Percentiles rank a stretch among this genome's conserved stretches.
phyloP scores from a whole-genome alignment of 2,113 vertebrate species.

The Zosterops japonicus region DNA sequence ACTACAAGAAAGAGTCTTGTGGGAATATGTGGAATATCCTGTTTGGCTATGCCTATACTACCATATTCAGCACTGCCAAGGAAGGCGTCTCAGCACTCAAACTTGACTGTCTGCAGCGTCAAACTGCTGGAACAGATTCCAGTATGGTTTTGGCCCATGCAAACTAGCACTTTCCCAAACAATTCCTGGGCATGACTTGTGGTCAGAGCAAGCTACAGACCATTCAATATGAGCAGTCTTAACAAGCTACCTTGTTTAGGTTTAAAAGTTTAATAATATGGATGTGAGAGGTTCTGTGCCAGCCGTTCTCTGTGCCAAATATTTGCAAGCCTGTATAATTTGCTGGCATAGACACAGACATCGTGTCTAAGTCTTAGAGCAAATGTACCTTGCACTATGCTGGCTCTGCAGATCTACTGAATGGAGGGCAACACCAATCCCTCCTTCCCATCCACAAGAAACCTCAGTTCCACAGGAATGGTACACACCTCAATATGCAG shows the following conservation, averaged over 20 bases:
- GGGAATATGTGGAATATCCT: constrained; percentile 47
- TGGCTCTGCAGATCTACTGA: not conserved
- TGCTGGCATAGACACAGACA: not conserved
- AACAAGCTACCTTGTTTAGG: constrained; percentile 9
- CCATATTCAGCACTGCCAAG: constrained; percentile 27
- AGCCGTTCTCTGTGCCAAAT: not conserved
- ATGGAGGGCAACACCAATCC: not conserved
- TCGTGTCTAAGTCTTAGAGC: not conserved
- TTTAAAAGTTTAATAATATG: constrained; percentile 39
- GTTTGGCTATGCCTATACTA: constrained; percentile 14
- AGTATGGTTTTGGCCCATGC: constrained; percentile 14
- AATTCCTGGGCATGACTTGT: constrained; percentile 32
- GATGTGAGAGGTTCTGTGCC: not conserved
- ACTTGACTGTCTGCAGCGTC: constrained; percentile 3
- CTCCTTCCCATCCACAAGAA: not conserved
- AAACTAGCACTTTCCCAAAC: constrained; percentile 38
- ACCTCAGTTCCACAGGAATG: not conserved
- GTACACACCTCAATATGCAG: not conserved
- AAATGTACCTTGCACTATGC: not conserved
- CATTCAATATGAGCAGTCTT: not conserved
- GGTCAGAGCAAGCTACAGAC: constrained; percentile 13
- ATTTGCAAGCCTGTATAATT: constrained; percentile 3
- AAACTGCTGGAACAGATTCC: constrained; percentile 31
- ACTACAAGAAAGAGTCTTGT: not conserved
- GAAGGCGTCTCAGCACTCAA: not conserved